These are phyloP conservation scores for Tolypeutes matacus DNA, from an alignment of 2,797 vertebrate species.

Conservation along the genomic window DNA sequence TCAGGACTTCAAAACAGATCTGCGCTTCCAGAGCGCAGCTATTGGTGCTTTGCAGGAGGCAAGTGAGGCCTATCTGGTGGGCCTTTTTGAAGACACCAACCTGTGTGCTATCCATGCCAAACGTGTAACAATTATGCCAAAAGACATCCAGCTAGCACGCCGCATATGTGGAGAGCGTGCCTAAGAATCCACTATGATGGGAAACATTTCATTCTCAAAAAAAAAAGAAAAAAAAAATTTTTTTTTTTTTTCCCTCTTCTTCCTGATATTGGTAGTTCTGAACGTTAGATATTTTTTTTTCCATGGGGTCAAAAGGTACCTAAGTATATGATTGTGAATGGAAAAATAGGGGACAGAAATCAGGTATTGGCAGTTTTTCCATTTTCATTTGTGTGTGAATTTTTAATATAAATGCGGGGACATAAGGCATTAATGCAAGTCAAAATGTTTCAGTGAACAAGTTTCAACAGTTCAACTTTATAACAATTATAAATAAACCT, in stretches of 20 bases:
- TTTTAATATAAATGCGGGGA: slow-evolving; percentile 88
- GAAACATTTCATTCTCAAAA: too few relatives aligned
- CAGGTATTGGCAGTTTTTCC: slow-evolving; percentile 89
- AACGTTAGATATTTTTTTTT: slow-evolving; percentile 91
- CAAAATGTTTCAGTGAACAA: slow-evolving; percentile 85
- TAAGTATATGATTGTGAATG: slow-evolving; percentile 90
- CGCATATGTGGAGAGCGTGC: too few relatives aligned
- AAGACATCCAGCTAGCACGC: too few relatives aligned
- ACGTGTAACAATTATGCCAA: too few relatives aligned
- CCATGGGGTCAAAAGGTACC: slow-evolving; percentile 91
- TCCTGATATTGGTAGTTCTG: slow-evolving; percentile 93
- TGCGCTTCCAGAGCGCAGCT: slow-evolving; percentile 93
- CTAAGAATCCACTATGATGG: too few relatives aligned
- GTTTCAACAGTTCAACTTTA: slow-evolving; percentile 89
- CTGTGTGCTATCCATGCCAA: too few relatives aligned
- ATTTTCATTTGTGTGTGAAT: slow-evolving; percentile 92
- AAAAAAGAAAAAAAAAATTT: slow-evolving; percentile 85
- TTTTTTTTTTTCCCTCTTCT: slow-evolving; percentile 83
- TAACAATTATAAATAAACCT: slow-evolving; percentile 90
- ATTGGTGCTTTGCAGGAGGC: slow-evolving; percentile 93
- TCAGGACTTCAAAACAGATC: slow-evolving; percentile 93
- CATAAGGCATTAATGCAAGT: slow-evolving; percentile 86
- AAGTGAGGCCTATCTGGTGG: too few relatives aligned
- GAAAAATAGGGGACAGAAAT: slow-evolving; percentile 89
- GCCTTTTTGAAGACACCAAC: too few relatives aligned